A percentile compares a stretch with the other conserved stretches of the same genome.
Evolutionary conservation across 2,888 invertebrate genomes (phyloP).

Genomic region (Ophion ellenae): DNA sequence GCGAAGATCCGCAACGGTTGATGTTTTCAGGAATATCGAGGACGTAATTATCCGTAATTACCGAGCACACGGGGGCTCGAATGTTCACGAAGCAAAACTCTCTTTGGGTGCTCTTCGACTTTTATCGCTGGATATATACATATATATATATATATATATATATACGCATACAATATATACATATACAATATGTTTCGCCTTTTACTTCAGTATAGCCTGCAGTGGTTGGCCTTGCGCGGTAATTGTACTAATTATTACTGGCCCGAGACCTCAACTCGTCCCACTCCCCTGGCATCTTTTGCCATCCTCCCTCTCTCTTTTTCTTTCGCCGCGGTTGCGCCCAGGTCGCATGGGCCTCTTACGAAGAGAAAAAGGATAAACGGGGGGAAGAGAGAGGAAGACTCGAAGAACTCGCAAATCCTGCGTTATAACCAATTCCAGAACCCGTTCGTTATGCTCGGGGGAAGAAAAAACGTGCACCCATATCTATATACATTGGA

Average conservation of each 20-base stretch:
- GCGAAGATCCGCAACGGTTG: slow-evolving; percentile 70
- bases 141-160: slow-evolving; percentile 27
- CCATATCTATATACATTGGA: slow-evolving; percentile 22
- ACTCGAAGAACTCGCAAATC: slow-evolving; percentile 64
- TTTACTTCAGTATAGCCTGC: slow-evolving; percentile 70
- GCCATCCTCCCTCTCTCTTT: slow-evolving; percentile 69
- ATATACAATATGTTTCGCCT: slow-evolving; percentile 54
- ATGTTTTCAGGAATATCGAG: slow-evolving; percentile 82
- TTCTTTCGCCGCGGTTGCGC: slow-evolving; percentile 36
- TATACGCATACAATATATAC: slow-evolving; percentile 20
- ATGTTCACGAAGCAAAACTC: slow-evolving; percentile 74
- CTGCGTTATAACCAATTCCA: slow-evolving; percentile 71
- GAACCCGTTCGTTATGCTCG: slow-evolving; percentile 67
- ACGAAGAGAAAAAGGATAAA: slow-evolving; percentile 4
- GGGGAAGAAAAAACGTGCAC: slow-evolving; percentile 27
- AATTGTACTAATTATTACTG: slow-evolving; percentile 83
- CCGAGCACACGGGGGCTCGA: slow-evolving; percentile 79
- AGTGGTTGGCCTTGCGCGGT: slow-evolving; percentile 82
- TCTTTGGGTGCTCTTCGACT: slow-evolving; percentile 51
- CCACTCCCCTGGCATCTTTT: slow-evolving; percentile 58
- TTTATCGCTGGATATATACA: slow-evolving; percentile 50
- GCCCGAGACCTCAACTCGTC: slow-evolving; percentile 63
- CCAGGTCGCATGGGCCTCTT: slow-evolving; percentile 28
- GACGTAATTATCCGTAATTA: slow-evolving; percentile 83
- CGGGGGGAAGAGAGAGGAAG: slow-evolving; percentile 35